Evolutionary conservation across 2,113 vertebrate genomes (phyloP), one percentile per base, ranked within the genome.

Genomic region (Notechis scutatus): DNA sequence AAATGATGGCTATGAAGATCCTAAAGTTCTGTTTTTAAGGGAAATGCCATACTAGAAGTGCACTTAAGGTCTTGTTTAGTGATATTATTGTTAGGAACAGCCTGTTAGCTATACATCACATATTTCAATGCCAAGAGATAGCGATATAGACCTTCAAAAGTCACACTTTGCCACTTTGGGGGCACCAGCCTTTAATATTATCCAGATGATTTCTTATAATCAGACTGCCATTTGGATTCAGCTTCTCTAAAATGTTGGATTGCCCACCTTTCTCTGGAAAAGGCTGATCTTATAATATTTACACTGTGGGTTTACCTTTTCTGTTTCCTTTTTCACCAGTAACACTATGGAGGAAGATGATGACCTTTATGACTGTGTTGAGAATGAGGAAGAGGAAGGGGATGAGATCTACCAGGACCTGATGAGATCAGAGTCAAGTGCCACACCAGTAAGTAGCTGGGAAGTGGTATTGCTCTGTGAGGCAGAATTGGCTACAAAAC

Each of bases 331-430:
- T 57, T 69, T 64, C n/a, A 15, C 0, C 96, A 99, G 98, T 69
- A 98, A 99, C 95, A 99, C 98, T 0, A 98, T 98, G 56, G 99
- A 99, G 42, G 98, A 99, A 47, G 98, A 99, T 34, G 98, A 99
- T 10, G 98, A 99, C 92, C 97, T 99, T 57, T 99, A 99, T 23
- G 99, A 99, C 96, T 99, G 97, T 54, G 98, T 99, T 96, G 98
- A 99, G 94, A 98, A 98, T 3, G 98, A 98, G 91, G 98, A 98
- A 89, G 96, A 98, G 0, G 98, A 99, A 89, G 98, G 98, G 0
- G 98, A 98, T 3, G 98, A 99, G 91, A 98, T 99, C 96, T 99
- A 99, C 15, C 98, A 99, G 96, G 98, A 98, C 94, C 96, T 99
- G 90, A 99, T 99, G 98, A 98, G 98, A 92, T 93, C 95, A 0